A percentile compares a stretch with the other conserved stretches of the same genome.
These are phyloP conservation scores for Cyanistes caeruleus DNA, from an alignment of 2,113 vertebrate genomes.

Conservation along the genomic window DNA sequence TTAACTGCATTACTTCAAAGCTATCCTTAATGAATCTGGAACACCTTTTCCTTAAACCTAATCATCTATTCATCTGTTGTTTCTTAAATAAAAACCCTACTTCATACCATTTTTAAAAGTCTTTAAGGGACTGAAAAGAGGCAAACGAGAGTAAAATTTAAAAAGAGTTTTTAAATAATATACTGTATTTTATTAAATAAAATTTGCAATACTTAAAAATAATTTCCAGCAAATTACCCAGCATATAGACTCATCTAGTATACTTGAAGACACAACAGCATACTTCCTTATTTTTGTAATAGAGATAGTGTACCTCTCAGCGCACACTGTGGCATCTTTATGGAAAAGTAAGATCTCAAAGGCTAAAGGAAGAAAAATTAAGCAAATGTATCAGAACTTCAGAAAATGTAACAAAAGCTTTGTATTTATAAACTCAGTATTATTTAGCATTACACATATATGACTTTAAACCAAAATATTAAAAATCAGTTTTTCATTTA, in stretches of 20 bases:
- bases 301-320: neutral
- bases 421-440: neutral
- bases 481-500: neutral
- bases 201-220: neutral
- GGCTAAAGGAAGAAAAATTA: neutral
- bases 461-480: neutral
- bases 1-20: neutral
- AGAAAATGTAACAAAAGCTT: neutral
- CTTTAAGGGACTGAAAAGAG: neutral
- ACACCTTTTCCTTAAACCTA: neutral
- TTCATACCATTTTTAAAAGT: neutral
- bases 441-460: neutral
- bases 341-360: neutral
- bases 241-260: neutral
- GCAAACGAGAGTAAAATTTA: neutral
- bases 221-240: neutral
- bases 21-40: neutral
- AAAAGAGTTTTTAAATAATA: neutral
- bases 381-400: neutral
- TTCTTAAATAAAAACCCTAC: neutral
- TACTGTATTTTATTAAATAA: neutral
- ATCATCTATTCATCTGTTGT: neutral
- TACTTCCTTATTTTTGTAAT: neutral
- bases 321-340: neutral
- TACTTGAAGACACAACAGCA: neutral